Evolutionary conservation across 1,140 invertebrate genomes (phyloP), one percentile per base, ranked within the genome.

Genomic region (Heterodera carotae): DNA sequence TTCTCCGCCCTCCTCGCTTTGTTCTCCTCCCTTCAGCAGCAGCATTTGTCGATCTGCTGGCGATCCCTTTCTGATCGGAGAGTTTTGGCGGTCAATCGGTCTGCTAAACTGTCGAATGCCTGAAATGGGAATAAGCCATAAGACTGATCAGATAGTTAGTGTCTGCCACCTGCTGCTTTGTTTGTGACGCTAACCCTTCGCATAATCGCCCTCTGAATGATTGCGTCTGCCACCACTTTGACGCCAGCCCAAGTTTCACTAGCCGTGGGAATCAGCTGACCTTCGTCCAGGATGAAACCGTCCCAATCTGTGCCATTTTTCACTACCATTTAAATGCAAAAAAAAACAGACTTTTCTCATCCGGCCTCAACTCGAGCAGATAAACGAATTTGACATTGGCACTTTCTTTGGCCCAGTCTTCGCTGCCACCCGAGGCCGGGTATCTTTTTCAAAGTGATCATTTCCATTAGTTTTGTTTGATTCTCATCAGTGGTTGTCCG

Each of bases 161-260:
- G n/a, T 43, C 39, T 12, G 6, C 39, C 67, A 69, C 25, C 43
- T 69, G 48, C 69, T 31, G 48, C 33, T 56, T 71, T 53, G 33
- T 70, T 70, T 10, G 25, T 18, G 10, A 36, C 22, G 56, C 31
- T 36, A n/a, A 71, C n/a, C 31, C 69, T 71, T n/a, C 72, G 31
- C 15, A 56, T 31, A 15, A 67, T 53, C 34, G 70, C 73, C 69
- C 81, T 36, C 71, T 86, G 80, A 12, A 87, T 75, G n/a, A 86
- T 82, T 15, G 85, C 84, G 53, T 87, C 84, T 12, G 85, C 85
- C 8, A 86, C 86, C 6, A 84, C 85, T 59, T 84, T 84, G 6
- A 87, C 78, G 68, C 85, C 85, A n/a, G 81, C 85, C 85, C 86
- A 88, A 0, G 85, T 87, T 75, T 87, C 85, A 15, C 69, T 59